These are phyloP conservation scores for Glaucopsyche alexis DNA, from an alignment of 2,888 invertebrate genomes.

Conservation along the genomic window DNA sequence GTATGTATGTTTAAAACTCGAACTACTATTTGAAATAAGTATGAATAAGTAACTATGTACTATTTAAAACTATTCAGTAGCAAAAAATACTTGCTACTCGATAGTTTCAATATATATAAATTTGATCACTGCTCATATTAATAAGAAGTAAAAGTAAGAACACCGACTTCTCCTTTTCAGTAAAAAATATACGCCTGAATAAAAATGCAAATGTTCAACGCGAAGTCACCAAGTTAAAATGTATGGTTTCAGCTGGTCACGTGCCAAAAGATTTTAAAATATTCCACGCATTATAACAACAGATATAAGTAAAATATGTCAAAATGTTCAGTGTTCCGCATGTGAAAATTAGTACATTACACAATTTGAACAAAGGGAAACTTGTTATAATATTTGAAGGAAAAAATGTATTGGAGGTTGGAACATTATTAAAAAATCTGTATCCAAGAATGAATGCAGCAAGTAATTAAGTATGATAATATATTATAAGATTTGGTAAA, in stretches of 20 bases:
- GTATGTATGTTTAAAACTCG: too few relatives aligned
- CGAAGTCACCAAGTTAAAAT: constrained; percentile 26
- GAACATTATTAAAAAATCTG: neutral
- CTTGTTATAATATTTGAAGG: too few relatives aligned
- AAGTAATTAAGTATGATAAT: too few relatives aligned
- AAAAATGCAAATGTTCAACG: constrained; percentile 24
- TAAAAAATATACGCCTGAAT: constrained; percentile 41
- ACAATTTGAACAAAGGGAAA: too few relatives aligned
- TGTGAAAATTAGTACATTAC: neutral
- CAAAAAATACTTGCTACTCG: too few relatives aligned
- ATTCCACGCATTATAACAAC: constrained; percentile 4
- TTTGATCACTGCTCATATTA: neutral
- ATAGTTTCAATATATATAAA: neutral
- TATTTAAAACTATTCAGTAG: too few relatives aligned
- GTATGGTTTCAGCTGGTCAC: constrained; percentile 12
- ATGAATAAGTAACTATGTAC: too few relatives aligned
- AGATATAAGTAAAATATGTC: constrained; percentile 1
- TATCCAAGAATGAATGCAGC: too few relatives aligned
- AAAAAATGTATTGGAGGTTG: too few relatives aligned
- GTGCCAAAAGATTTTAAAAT: constrained; percentile 24
- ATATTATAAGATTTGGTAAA: too few relatives aligned
- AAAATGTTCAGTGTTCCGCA: neutral
- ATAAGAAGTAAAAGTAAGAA: neutral
- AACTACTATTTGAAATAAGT: too few relatives aligned
- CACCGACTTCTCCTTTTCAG: constrained; percentile 33